A percentile compares a stretch with the other conserved stretches of the same genome.
phyloP scores from a whole-genome alignment of 2,888 invertebrate genomes.

The Acleris literana region DNA sequence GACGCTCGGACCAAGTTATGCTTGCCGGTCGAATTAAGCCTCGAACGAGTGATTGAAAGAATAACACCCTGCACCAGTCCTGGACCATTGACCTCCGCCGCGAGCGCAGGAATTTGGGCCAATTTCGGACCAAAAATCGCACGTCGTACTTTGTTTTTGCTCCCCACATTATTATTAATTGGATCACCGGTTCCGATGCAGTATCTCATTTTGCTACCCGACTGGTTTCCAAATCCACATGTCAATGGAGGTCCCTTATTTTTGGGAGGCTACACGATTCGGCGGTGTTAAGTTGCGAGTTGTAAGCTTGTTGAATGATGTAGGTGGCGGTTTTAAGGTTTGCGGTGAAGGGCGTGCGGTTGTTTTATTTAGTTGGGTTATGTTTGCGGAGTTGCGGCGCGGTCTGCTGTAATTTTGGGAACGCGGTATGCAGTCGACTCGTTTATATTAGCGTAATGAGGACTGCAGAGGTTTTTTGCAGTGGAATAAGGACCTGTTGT shows the following conservation, averaged over 20 bases:
- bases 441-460: constrained; percentile 76
- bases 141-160: constrained; percentile 76
- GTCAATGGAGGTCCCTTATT: constrained; percentile 52
- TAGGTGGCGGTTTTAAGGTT: constrained; percentile 46
- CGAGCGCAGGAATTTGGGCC: constrained; percentile 69
- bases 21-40: too few relatives aligned
- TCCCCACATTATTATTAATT: constrained; percentile 76
- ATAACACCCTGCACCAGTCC: constrained; percentile 74
- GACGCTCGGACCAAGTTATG: too few relatives aligned
- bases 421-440: constrained; percentile 58
- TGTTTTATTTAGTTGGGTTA: constrained; percentile 65
- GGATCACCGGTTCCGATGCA: constrained; percentile 64
- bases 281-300: constrained; percentile 57
- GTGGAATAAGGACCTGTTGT: constrained; percentile 44
- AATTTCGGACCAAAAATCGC: constrained; percentile 77
- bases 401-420: constrained; percentile 55
- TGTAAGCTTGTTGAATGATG: constrained; percentile 33
- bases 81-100: constrained; percentile 60
- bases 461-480: constrained; percentile 40
- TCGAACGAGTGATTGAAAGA: too few relatives aligned
- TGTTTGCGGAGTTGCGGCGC: constrained; percentile 22
- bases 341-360: constrained; percentile 57
- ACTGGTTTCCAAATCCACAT: constrained; percentile 54
- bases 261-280: constrained; percentile 52
- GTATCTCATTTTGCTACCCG: constrained; percentile 42